A percentile compares a stretch with the other conserved stretches of the same genome.
Evolutionary conservation across 2,888 invertebrate species (phyloP).

Genomic region (Folsomia manolachei): DNA sequence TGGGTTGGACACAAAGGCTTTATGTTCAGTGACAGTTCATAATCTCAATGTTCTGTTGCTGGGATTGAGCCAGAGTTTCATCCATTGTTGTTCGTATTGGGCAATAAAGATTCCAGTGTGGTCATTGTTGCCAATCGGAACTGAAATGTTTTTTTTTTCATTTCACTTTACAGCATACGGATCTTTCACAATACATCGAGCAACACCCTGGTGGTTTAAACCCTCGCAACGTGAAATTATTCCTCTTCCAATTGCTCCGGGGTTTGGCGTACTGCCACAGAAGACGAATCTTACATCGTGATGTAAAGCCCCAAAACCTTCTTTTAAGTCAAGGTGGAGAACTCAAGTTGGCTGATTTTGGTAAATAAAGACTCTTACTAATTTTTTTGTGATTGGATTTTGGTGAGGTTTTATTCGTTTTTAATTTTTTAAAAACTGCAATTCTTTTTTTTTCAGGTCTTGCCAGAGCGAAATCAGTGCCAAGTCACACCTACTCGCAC

Average conservation of each 20-base stretch:
- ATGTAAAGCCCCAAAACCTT: constrained; percentile 97
- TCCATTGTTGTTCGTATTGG: constrained; percentile 15
- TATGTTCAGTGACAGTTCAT: background rate
- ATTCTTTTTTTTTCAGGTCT: constrained; percentile 62
- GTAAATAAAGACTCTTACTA: constrained; percentile 54
- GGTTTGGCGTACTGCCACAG: constrained; percentile 96
- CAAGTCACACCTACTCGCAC: constrained; percentile 96
- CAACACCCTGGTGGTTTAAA: constrained; percentile 91
- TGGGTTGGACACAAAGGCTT: background rate
- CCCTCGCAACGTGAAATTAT: constrained; percentile 88
- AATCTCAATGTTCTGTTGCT: background rate
- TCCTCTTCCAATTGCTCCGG: constrained; percentile 93
- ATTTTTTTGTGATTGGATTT: too few relatives aligned
- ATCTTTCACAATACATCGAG: constrained; percentile 98
- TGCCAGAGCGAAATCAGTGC: constrained; percentile 96
- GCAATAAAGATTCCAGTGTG: background rate
- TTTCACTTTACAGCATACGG: constrained; percentile 74
- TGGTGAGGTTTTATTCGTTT: too few relatives aligned
- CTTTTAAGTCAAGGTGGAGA: constrained; percentile 95
- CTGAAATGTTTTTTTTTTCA: constrained; percentile 30
- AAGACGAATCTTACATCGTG: constrained; percentile 90
- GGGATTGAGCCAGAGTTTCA: background rate
- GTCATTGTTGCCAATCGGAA: background rate
- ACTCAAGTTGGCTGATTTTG: constrained; percentile 95
- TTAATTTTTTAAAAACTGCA: constrained; percentile 5